Conservation (phyloP, 2,113 vertebrate species). For the Lonchura striata region DNA sequence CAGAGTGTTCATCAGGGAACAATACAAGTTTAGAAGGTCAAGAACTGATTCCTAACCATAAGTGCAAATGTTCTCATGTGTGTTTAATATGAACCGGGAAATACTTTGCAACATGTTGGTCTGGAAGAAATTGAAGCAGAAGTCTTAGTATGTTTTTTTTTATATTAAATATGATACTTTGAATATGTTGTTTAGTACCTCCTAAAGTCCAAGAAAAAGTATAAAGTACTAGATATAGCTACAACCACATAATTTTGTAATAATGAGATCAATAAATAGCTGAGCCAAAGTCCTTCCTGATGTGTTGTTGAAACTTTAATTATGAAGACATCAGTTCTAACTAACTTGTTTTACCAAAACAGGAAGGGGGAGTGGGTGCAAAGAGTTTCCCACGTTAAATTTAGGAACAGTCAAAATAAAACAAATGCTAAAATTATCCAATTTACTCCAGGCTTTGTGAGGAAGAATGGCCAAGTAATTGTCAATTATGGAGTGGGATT, state of each 20-base stretch:
- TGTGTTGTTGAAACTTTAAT: slow-evolving; percentile 36
- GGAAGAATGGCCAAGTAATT: slow-evolving; percentile 60
- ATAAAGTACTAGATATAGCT: background rate
- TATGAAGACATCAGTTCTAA: slow-evolving; percentile 21
- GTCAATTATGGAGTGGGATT: slow-evolving; percentile 53
- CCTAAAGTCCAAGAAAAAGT: background rate
- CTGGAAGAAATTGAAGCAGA: slow-evolving; percentile 35
- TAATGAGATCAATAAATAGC: slow-evolving; percentile 47
- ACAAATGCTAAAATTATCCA: slow-evolving; percentile 39
- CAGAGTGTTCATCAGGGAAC: slow-evolving; percentile 26
- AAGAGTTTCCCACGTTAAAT: slow-evolving; percentile 57
- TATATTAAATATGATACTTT: slow-evolving; percentile 12
- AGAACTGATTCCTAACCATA: slow-evolving; percentile 31
- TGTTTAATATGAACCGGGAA: slow-evolving; percentile 41
- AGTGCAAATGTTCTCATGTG: slow-evolving; percentile 43
- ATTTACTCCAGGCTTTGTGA: slow-evolving; percentile 62
- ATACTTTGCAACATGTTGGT: slow-evolving; percentile 8
- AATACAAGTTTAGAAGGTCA: slow-evolving; percentile 50
- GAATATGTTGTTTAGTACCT: background rate
- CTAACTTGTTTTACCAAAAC: slow-evolving; percentile 47
- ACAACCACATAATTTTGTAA: background rate
- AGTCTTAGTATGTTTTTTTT: background rate
- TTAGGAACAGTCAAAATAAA: slow-evolving; percentile 52
- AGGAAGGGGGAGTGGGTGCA: slow-evolving; percentile 11
- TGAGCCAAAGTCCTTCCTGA: slow-evolving; percentile 13